phyloP scores from a whole-genome alignment of 2,797 vertebrate species.

The Champsocephalus gunnari region DNA sequence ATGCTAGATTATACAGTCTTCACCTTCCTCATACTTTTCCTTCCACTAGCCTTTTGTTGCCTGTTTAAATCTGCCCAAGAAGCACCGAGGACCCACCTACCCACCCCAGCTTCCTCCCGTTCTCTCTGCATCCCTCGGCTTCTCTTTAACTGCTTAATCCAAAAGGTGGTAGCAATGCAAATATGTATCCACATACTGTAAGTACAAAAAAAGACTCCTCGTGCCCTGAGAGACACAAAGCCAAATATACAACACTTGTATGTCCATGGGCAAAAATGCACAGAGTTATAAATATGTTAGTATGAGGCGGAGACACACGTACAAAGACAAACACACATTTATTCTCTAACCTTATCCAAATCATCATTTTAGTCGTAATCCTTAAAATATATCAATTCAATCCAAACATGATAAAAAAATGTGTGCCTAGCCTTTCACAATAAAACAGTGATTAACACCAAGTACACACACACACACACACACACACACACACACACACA shows the following conservation, averaged over 20 bases:
- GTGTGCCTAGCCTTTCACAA: background rate
- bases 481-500: background rate
- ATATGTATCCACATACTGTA: constrained; percentile 43
- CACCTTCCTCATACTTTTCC: constrained; percentile 25
- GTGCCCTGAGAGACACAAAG: constrained; percentile 37
- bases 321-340: background rate
- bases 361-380: background rate
- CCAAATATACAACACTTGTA: constrained; percentile 9
- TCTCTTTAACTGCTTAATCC: constrained; percentile 40
- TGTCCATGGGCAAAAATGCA: constrained; percentile 34
- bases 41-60: constrained; percentile 54
- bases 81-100: constrained; percentile 20
- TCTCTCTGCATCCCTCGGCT: constrained; percentile 20
- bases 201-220: constrained; percentile 29
- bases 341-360: background rate
- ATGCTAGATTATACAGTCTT: constrained; percentile 49
- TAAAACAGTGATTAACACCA: background rate
- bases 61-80: constrained; percentile 56
- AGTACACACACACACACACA: background rate
- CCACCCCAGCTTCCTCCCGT: background rate
- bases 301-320: background rate
- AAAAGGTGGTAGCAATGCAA: constrained; percentile 55
- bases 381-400: background rate
- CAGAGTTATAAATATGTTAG: constrained; percentile 36
- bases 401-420: background rate